Percentiles rank a stretch among this genome's conserved stretches.
These are phyloP conservation scores for Apocheima hispidaria DNA, from an alignment of 2,888 invertebrate genomes.

Conservation along the genomic window DNA sequence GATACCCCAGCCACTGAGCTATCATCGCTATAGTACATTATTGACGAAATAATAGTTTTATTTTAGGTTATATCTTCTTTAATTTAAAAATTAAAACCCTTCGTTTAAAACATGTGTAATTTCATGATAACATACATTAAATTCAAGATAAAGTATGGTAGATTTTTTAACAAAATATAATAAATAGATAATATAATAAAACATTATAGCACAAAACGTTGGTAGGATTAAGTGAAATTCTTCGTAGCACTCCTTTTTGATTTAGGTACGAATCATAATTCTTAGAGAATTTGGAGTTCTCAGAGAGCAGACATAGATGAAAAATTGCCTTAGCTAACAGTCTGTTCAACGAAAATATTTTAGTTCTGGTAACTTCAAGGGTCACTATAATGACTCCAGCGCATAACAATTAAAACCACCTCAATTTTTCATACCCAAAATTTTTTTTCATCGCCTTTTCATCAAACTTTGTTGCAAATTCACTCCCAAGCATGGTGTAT, in stretches of 20 bases:
- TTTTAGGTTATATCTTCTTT: too few relatives aligned
- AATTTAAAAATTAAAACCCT: too few relatives aligned
- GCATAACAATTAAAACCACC: background rate
- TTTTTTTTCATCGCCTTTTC: background rate
- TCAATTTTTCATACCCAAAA: background rate
- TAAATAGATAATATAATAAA: background rate
- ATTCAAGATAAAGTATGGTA: background rate
- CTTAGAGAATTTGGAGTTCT: background rate
- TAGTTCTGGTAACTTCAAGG: too few relatives aligned
- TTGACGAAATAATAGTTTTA: too few relatives aligned
- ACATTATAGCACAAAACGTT: background rate
- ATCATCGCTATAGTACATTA: too few relatives aligned
- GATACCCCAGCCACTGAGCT: too few relatives aligned
- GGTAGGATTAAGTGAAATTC: background rate
- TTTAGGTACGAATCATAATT: background rate
- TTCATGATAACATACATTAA: too few relatives aligned
- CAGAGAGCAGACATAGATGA: background rate
- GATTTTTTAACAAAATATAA: background rate
- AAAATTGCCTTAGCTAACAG: background rate
- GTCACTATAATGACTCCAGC: too few relatives aligned
- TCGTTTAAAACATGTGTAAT: too few relatives aligned
- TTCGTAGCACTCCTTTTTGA: background rate
- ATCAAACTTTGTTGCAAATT: constrained; percentile 3
- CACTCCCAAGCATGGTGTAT: constrained; percentile 42
- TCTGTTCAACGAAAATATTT: too few relatives aligned